Base-by-base conservation (phyloP, 2,113 vertebrate species). In the Glareola pratincola region DNA sequence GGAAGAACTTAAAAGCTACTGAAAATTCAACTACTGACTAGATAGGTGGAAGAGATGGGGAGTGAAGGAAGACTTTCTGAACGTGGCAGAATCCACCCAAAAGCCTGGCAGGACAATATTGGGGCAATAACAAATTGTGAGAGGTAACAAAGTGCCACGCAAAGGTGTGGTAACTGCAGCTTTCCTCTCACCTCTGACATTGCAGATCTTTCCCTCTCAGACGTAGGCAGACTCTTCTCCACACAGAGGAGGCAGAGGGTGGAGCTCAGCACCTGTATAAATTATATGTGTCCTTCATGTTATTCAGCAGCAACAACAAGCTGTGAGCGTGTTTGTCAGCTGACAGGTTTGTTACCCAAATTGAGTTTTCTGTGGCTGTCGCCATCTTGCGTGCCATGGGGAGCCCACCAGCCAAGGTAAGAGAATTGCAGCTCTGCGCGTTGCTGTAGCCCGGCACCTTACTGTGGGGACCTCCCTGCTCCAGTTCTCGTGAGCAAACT, bases 381-480 rank as follows among this genome's bases (percentile, higher is more conserved):
- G 32, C 91, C 92, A 90, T 93, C 87, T 95, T 91, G 24, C 0
- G 5, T 14, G 60, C 50, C 87, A 97, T 97, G 96, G 96, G 90
- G 74, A 95, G 88, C 85, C 86, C 91, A 90, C 91, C 91, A 12
- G 82, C 92, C 83, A 95, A 97, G 96, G 97, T 98, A 98, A 96
- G 97, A 21, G 76, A 68, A 37, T 1, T 12, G 19, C 9, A n/a
- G 68, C 77, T 57, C 36, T 0, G 0, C 0, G 11, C 60, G 26
- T 24, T 1, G 5, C 83, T 8, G 26, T 6, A 53, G 5, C 62
- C 34, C 2, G 3, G 29, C 36, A 5, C 47, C 36, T 59, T 32
- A 29, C 37, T 66, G 1, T 3, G 29, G 76, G 60, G 78, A 45
- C 45, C 22, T 62, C 41, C 60, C 56, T n/a, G 41, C 68, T 71